These are phyloP conservation scores for Chelonia mydas DNA, from an alignment of 2,797 vertebrate species.

Conservation along the genomic window DNA sequence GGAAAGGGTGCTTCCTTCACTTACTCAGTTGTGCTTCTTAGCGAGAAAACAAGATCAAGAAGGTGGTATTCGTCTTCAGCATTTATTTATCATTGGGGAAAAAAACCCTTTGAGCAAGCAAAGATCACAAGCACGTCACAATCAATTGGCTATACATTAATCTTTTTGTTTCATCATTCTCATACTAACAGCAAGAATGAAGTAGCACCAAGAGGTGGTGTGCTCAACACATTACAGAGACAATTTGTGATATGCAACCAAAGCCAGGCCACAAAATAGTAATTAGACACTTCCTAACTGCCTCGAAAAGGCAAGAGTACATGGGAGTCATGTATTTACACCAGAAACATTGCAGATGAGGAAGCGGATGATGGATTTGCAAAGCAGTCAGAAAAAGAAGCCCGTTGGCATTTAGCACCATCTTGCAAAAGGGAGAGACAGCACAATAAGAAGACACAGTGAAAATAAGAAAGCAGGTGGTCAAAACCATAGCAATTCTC, in stretches of 20 bases:
- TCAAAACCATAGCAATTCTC: constrained; percentile 51
- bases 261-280: constrained; percentile 91
- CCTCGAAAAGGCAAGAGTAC: constrained; percentile 62
- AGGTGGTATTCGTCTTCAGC: constrained; percentile 83
- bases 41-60: constrained; percentile 81
- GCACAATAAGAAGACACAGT: constrained; percentile 21
- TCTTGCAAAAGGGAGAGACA: constrained; percentile 60
- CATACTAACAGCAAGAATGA: constrained; percentile 84
- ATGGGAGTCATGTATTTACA: constrained; percentile 1
- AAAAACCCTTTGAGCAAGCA: constrained; percentile 89
- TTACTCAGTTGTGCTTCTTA: constrained; percentile 70
- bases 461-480: constrained; percentile 41
- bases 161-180: constrained; percentile 73
- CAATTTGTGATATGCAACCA: constrained; percentile 81
- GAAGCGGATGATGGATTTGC: constrained; percentile 42
- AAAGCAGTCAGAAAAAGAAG: constrained; percentile 59
- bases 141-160: constrained; percentile 90
- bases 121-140: constrained; percentile 96
- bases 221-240: constrained; percentile 82
- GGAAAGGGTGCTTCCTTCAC: constrained; percentile 29
- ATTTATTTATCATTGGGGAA: constrained; percentile 96
- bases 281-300: constrained; percentile 84
- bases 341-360: constrained; percentile 28
- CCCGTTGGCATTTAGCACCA: constrained; percentile 56
- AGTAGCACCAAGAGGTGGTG: constrained; percentile 84